These are phyloP conservation scores for Sesia apiformis DNA, from an alignment of 2,888 invertebrate species.

Conservation along the genomic window DNA sequence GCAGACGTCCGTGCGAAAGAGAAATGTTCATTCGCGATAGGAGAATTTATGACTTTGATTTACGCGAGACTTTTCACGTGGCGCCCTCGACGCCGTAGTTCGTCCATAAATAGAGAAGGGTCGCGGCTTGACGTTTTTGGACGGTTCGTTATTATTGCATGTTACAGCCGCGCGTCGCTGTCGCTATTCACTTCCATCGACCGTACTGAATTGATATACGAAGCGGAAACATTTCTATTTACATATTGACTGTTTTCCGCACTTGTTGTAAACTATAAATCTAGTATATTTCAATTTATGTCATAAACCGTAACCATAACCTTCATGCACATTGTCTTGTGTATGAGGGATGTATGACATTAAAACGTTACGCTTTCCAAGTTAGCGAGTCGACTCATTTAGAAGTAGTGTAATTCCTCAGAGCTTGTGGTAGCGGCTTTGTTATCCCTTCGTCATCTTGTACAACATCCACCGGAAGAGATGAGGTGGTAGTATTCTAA, in stretches of 20 bases:
- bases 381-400: too few species aligned
- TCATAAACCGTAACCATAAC: too few species aligned
- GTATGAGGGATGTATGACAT: too few species aligned
- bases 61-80: constrained; percentile 65
- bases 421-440: too few species aligned
- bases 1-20: constrained; percentile 66
- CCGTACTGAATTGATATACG: constrained; percentile 45
- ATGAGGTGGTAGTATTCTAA: too few species aligned
- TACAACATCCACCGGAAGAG: too few species aligned
- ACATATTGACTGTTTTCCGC: constrained; percentile 25
- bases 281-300: neutral
- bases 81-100: constrained; percentile 38
- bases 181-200: constrained; percentile 47
- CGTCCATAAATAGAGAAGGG: constrained; percentile 62
- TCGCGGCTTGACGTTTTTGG: constrained; percentile 47
- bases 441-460: too few species aligned
- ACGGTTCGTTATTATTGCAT: constrained; percentile 56
- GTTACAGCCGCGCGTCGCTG: constrained; percentile 41
- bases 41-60: constrained; percentile 72
- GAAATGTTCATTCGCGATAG: constrained; percentile 74
- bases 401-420: too few species aligned
- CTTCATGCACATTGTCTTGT: too few species aligned
- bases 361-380: too few species aligned
- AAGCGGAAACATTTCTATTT: constrained; percentile 48
- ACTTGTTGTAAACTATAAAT: neutral